A percentile compares a stretch with the other conserved stretches of the same genome.
Conservation (phyloP, 1,140 invertebrate species). For the Apis laboriosa region DNA sequence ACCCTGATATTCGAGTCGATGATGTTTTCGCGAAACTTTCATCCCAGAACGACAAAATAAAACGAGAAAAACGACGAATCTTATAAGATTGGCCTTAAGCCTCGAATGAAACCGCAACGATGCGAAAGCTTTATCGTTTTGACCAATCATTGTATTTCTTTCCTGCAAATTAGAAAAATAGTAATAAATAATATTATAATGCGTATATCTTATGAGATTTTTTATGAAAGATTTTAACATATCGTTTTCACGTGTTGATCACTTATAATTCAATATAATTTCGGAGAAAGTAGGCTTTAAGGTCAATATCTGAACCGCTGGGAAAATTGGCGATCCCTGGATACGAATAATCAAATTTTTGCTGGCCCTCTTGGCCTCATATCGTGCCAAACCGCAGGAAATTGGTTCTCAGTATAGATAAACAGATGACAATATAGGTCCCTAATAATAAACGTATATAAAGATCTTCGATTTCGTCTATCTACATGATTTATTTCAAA, state of each 20-base stretch:
- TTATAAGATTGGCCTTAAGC: slow-evolving; percentile 48
- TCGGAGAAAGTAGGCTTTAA: neutral
- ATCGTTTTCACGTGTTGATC: neutral
- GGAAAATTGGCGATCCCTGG: neutral
- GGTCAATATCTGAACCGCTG: neutral
- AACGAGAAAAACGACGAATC: slow-evolving; percentile 18
- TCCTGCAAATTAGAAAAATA: slow-evolving; percentile 12
- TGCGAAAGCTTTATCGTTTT: slow-evolving; percentile 24
- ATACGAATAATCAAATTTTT: slow-evolving; percentile 17
- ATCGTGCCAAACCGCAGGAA: slow-evolving; percentile 5
- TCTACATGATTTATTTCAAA: too few species aligned
- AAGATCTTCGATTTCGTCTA: neutral
- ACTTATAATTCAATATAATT: neutral
- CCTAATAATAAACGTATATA: too few species aligned
- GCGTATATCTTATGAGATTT: too few species aligned
- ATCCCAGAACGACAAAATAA: slow-evolving; percentile 18
- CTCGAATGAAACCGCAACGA: slow-evolving; percentile 42
- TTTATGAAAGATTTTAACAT: too few species aligned
- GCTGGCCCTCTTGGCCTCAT: neutral
- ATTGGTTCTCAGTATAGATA: neutral
- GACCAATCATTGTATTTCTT: neutral
- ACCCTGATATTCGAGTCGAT: neutral
- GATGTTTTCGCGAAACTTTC: slow-evolving; percentile 12
- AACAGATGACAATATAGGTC: neutral
- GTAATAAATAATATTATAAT: neutral